Base-by-base conservation (phyloP, 2,888 invertebrate species). In the Zygogramma bicolorata region DNA sequence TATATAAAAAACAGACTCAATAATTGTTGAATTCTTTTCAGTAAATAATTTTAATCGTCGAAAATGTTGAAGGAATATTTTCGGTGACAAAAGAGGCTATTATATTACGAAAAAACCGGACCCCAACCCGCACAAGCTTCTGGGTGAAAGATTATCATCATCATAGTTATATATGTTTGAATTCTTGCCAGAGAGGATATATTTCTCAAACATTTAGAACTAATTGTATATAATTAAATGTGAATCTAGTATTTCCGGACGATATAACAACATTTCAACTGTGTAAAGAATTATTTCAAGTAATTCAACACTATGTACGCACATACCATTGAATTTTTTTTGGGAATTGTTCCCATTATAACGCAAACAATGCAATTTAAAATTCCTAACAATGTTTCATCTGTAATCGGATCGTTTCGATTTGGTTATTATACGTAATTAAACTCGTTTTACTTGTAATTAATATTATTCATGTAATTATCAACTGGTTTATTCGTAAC, bases 381-480 rank as follows among this genome's bases (percentile, higher is more conserved):
- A 29, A 63, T 42, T 22, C 62, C n/a, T 27, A 62, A 25, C 20
- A 42, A 63, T 46, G 25, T 29, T 20, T 42, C 13, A 63, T 27
- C 46, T 63, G 27, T 29, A 63, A 63, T 67, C 62, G 63, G 46
- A 46, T 60, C 53, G 40, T 73, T 75, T 69, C 69, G 58, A 57
- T 69, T 70, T 46, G 40, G 63, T 75, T 72, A 77, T 77, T 72
- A 70, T 46, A 13, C 5, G 68, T 67, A 71, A 72, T 74, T 72
- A 77, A 75, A 69, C 71, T 74, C 57, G 72, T 77, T 72, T 66
- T 70, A 74, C 65, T 73, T 65, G 27, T 10, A 53, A 53, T 53
- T 69, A 74, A 77, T 69, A 73, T 75, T 68, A 75, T 77, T 72
- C 68, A 71, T 70, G 62, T 70, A 72, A 74, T 71, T 70, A 70